Conservation (phyloP, 2,888 invertebrate genomes). For the Stenchaetothrips biformis region DNA sequence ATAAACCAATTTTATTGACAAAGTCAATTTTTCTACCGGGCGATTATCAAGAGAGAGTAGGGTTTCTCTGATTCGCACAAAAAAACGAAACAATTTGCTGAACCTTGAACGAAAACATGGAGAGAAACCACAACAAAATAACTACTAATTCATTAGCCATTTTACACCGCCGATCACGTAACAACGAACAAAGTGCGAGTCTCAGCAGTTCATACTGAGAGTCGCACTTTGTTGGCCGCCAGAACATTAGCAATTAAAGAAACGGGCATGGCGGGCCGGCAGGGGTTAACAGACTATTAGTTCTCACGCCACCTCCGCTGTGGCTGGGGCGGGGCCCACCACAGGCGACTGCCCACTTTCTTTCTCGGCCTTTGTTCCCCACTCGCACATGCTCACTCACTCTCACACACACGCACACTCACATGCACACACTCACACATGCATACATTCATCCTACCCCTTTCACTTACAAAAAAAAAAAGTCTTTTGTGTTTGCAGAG, state of each 20-base stretch:
- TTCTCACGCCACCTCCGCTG: background rate
- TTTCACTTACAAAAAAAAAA: no score
- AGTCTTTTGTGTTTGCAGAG: no score
- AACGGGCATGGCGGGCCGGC: background rate
- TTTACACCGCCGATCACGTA: background rate
- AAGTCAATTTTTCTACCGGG: no score
- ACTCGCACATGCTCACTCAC: background rate
- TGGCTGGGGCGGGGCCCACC: background rate
- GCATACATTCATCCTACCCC: background rate
- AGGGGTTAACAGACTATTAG: conserved; percentile 22
- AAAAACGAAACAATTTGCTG: background rate
- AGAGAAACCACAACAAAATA: conserved; percentile 4
- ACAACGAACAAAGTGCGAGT: background rate
- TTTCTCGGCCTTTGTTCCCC: background rate
- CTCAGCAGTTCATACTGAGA: background rate
- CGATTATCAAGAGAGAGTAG: background rate
- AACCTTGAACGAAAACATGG: background rate
- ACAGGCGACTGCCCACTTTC: conserved; percentile 10
- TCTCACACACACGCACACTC: background rate
- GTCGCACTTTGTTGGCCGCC: background rate
- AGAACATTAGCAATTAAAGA: conserved; percentile 14
- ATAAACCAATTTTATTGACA: no score
- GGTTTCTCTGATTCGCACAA: background rate
- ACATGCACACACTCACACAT: background rate
- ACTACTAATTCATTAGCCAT: background rate